Evolutionary conservation across 2,888 invertebrate species (phyloP).

Genomic region (Cephus spinipes): DNA sequence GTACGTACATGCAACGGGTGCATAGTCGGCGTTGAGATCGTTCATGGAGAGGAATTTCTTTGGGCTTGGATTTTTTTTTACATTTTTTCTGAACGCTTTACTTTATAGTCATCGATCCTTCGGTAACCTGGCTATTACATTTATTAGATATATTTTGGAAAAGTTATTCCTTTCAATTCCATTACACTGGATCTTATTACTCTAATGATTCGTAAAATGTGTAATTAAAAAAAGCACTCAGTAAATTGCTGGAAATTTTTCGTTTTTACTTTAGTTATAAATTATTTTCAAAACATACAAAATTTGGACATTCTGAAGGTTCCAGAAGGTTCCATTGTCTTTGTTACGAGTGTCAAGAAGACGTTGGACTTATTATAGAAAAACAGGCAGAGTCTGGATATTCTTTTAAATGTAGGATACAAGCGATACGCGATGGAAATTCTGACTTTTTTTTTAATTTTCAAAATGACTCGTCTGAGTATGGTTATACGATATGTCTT

Average conservation of each 20-base stretch:
- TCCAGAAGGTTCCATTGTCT: too few species aligned
- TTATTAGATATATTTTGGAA: background rate
- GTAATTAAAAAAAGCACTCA: too few species aligned
- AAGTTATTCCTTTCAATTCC: background rate
- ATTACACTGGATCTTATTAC: background rate
- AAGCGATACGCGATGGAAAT: background rate
- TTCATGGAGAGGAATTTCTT: background rate
- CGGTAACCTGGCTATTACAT: background rate
- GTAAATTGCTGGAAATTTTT: too few species aligned
- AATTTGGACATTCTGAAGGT: too few species aligned
- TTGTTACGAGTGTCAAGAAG: background rate
- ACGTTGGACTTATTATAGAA: background rate
- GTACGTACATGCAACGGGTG: background rate
- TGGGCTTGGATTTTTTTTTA: background rate
- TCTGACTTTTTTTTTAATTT: background rate
- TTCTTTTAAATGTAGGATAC: background rate
- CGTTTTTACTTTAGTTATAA: too few species aligned
- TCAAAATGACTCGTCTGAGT: background rate
- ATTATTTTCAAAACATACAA: too few species aligned
- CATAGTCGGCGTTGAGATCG: background rate
- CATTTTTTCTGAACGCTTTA: background rate
- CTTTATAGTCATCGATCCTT: background rate
- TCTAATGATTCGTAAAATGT: background rate
- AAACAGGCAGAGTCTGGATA: too few species aligned
- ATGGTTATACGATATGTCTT: background rate